Base-by-base conservation (phyloP, 2,797 vertebrate species). In the Lepus townsendii region DNA sequence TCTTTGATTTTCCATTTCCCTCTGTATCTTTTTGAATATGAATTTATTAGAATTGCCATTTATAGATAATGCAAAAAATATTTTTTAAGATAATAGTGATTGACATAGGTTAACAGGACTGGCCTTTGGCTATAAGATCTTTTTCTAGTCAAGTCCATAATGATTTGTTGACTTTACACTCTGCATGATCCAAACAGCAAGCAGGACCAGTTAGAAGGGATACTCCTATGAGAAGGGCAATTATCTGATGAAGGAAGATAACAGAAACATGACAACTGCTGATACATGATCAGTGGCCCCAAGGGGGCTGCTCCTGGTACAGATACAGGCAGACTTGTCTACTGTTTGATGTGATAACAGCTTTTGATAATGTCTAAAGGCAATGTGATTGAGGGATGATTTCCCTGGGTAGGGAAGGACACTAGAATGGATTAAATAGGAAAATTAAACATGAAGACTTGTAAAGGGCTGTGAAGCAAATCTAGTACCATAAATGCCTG, bases 311-410 rank as follows among this genome's bases (percentile, higher is more conserved):
- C 32, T 88, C 20, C 68, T 83, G 60, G 22, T 79, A 27, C 6
- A 68, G 50, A 68, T 9, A 65, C 5, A 69, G 91, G 57, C 17
- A 26, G 32, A 32, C 50, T 54, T 65, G 42, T 16, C 11, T 32
- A 20, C 32, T 66, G 26, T 66, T 69, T 69, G 66, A 87, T 1
- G 11, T 1, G 12, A 30, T 71, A n/a, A 80, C 0, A 3, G 60
- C 35, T 80, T 93, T 93, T 87, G 24, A 95, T 71, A 79, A 85
- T 47, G 27, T 27, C 87, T 88, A 20, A 68, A 95, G 63, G 38
- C 35, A 85, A 32, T 38, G 10, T 71, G 1, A 14, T 35, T 24
- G 17, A 35, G 69, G 19, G 6, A 63, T 63, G 63, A 14, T 50
- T 63, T 5, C 71, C 7, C n/a, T 86, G 22, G n/a, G 26, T 47